Evolutionary conservation across 2,888 invertebrate species (phyloP).

Genomic region (Rotaria macrura): DNA sequence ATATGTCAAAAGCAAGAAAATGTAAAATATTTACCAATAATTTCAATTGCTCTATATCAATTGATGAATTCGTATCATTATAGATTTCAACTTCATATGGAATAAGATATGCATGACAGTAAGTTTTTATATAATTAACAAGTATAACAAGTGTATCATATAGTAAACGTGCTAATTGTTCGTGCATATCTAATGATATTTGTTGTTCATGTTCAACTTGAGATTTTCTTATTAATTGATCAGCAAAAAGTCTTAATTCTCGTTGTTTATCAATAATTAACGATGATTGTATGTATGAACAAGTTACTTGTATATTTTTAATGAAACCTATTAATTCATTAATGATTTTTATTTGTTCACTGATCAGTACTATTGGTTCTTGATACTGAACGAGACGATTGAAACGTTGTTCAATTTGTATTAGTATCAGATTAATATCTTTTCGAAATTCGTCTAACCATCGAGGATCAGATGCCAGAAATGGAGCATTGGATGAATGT

Average conservation of each 20-base stretch:
- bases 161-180: not conserved
- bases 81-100: not conserved
- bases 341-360: not conserved
- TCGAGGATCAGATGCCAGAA: not conserved
- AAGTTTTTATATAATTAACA: not conserved
- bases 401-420: slow-evolving; percentile 14
- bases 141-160: not conserved
- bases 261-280: not conserved
- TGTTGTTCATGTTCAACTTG: not conserved
- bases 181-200: not conserved
- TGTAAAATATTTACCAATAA: not conserved
- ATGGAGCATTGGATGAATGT: slow-evolving; percentile 9
- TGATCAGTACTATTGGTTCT: not conserved
- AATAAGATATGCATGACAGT: slow-evolving; percentile 6
- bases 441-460: not conserved
- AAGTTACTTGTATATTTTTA: not conserved
- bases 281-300: not conserved
- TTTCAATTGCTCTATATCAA: not conserved
- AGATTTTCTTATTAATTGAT: not conserved
- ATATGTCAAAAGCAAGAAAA: no score
- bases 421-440: not conserved
- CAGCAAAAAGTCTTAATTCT: not conserved
- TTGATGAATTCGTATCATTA: not conserved
- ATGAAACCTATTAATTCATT: slow-evolving; percentile 18
- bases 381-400: not conserved